phyloP scores from a whole-genome alignment of 2,113 vertebrate genomes.

The Brachypteracias leptosomus region DNA sequence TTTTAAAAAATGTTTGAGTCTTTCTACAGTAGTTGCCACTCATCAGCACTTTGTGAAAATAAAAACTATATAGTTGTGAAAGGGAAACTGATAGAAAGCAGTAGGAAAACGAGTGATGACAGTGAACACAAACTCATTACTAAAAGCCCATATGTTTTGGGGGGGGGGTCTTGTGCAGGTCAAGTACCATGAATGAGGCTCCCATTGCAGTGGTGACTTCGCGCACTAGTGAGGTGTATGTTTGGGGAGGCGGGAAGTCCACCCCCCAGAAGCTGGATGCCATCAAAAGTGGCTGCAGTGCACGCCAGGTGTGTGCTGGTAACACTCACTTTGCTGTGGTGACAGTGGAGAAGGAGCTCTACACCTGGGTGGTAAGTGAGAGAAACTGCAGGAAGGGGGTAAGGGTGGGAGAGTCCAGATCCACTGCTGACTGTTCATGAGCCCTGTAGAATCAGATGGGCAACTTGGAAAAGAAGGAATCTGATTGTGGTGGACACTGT shows the following conservation, averaged over 20 bases:
- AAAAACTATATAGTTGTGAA: not conserved
- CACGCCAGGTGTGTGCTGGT: constrained; percentile 94
- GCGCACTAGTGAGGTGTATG: constrained; percentile 94
- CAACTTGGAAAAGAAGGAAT: not conserved
- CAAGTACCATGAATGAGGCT: constrained; percentile 86
- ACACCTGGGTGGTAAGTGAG: constrained; percentile 96
- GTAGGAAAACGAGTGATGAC: not conserved
- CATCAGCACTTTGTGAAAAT: not conserved
- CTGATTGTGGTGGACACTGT: not conserved
- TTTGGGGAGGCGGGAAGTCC: constrained; percentile 97
- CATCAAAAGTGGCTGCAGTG: constrained; percentile 94
- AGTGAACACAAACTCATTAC: not conserved
- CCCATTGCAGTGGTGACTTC: constrained; percentile 96
- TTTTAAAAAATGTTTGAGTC: not conserved
- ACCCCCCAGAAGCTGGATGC: constrained; percentile 95
- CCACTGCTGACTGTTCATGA: accelerated
- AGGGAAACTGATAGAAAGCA: not conserved
- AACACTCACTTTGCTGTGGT: constrained; percentile 98
- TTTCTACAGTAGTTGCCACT: not conserved
- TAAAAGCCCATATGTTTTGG: constrained; percentile 19
- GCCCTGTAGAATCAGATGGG: not conserved
- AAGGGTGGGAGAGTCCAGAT: not conserved
- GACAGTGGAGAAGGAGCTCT: constrained; percentile 98
- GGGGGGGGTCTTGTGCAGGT: constrained; percentile 72
- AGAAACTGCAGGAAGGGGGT: not conserved